Percentiles rank a stretch among this genome's conserved stretches.
These are phyloP conservation scores for Oreochromis spilurus DNA, from an alignment of 2,113 vertebrate genomes.

Conservation along the genomic window DNA sequence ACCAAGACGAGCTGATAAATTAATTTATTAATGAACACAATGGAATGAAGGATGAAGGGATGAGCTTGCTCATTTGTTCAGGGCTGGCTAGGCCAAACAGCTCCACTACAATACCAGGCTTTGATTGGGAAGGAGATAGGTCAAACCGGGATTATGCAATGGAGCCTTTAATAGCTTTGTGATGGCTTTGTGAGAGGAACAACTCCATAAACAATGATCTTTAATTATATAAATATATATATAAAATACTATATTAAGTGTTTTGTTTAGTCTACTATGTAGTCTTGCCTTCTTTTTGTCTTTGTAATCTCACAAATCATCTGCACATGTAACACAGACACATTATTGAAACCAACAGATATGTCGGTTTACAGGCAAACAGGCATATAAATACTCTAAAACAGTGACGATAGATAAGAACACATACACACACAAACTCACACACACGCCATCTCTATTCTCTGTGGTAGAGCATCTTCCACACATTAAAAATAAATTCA, in stretches of 20 bases:
- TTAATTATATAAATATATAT: background rate
- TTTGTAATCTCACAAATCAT: background rate
- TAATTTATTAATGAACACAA: constrained; percentile 78
- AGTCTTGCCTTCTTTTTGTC: background rate
- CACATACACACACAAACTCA: constrained; percentile 10
- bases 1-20: constrained; percentile 71
- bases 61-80: constrained; percentile 62
- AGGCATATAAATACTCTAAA: background rate
- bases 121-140: constrained; percentile 28
- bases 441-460: constrained; percentile 41
- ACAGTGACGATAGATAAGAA: background rate
- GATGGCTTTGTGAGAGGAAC: background rate
- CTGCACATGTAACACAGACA: background rate
- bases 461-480: constrained; percentile 64
- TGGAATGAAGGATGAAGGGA: constrained; percentile 57
- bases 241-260: background rate
- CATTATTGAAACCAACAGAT: background rate
- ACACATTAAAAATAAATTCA: constrained; percentile 79
- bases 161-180: background rate
- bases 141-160: constrained; percentile 24
- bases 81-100: constrained; percentile 43
- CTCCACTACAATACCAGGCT: constrained; percentile 29
- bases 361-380: background rate
- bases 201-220: background rate
- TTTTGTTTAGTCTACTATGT: background rate